These are phyloP conservation scores for Pseudopleuronectes americanus DNA, from an alignment of 2,797 vertebrate species.

Conservation along the genomic window DNA sequence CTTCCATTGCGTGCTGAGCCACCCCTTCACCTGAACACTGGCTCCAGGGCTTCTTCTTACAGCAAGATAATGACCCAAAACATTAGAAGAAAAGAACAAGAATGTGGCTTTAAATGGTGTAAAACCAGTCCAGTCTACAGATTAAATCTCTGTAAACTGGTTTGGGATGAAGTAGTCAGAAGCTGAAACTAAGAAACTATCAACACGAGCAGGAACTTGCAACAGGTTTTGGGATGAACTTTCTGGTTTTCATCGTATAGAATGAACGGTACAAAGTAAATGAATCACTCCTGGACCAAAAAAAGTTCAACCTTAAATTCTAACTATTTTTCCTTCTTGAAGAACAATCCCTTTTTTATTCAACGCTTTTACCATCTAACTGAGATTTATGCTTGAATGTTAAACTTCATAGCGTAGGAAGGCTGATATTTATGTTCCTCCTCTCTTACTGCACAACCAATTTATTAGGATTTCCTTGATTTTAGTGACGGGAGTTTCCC, in stretches of 20 bases:
- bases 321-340: constrained; percentile 10
- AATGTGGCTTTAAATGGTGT: background rate
- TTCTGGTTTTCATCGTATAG: background rate
- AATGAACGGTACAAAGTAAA: background rate
- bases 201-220: too few species aligned
- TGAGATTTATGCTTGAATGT: constrained; percentile 66
- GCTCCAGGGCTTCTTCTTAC: background rate
- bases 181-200: too few species aligned
- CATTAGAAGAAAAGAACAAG: background rate
- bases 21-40: too few species aligned
- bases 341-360: background rate
- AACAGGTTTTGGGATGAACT: too few species aligned
- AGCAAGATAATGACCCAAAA: background rate
- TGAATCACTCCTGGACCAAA: background rate
- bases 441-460: constrained; percentile 53
- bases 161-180: too few species aligned
- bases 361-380: constrained; percentile 10
- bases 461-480: constrained; percentile 68
- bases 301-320: background rate
- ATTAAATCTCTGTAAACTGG: background rate
- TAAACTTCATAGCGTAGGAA: constrained; percentile 54
- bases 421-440: constrained; percentile 69
- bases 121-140: background rate
- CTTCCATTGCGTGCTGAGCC: too few species aligned
- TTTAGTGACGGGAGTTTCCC: constrained; percentile 65